A percentile compares a stretch with the other conserved stretches of the same genome.
These are phyloP conservation scores for Onthophagus taurus DNA, from an alignment of 1,140 invertebrate genomes.

Conservation along the genomic window DNA sequence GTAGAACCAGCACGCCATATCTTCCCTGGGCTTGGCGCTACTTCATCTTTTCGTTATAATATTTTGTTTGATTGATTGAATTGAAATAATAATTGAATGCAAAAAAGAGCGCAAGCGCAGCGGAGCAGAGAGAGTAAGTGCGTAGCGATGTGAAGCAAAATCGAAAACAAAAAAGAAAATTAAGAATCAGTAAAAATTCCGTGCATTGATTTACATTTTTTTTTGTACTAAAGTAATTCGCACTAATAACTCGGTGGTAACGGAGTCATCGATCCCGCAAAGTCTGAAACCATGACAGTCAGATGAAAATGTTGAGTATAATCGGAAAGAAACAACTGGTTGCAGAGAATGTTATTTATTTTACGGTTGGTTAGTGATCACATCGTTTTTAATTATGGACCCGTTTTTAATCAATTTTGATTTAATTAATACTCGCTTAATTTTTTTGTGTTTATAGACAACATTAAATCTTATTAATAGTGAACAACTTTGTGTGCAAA, in stretches of 20 bases:
- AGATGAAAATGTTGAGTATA: background rate
- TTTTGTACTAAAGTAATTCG: conserved; percentile 2
- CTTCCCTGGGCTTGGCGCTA: conserved; percentile 34
- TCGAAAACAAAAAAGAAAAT: conserved; percentile 28
- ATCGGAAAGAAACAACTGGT: no score
- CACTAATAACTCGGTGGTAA: conserved; percentile 30
- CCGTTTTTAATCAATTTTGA: no score
- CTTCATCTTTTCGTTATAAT: conserved; percentile 21
- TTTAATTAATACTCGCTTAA: no score
- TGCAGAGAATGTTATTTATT: no score
- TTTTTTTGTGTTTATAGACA: no score
- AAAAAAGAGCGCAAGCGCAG: conserved; percentile 27
- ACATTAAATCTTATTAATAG: no score
- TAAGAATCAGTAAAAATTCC: conserved; percentile 4
- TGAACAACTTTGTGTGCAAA: no score
- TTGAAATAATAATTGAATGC: conserved; percentile 16
- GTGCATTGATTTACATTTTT: background rate
- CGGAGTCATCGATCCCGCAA: conserved; percentile 36
- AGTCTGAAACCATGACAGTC: conserved; percentile 32
- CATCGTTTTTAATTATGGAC: no score
- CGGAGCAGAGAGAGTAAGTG: conserved; percentile 19
- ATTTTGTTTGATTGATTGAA: conserved; percentile 10
- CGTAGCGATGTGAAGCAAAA: conserved; percentile 25
- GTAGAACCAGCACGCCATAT: conserved; percentile 35
- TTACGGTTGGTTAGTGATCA: no score